Base-by-base conservation (phyloP, 2,797 vertebrate genomes). In the Chelidonichthys spinosus region DNA sequence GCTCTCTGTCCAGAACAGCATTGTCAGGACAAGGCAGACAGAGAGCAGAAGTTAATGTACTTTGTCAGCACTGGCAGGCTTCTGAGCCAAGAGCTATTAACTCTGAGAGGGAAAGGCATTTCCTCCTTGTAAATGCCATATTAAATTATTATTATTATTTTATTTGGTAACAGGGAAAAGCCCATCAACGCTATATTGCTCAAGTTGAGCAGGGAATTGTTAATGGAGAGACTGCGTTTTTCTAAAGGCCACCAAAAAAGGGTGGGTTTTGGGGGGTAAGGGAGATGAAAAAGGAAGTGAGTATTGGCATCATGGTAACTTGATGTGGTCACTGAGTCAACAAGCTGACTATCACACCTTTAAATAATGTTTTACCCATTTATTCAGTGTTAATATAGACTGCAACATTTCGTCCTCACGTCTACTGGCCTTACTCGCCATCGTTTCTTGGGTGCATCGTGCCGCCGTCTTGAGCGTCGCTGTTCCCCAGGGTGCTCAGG, bases 91-190 rank as follows among this genome's bases (percentile, higher is more conserved):
- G 86, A 93, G 90, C 94, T 92, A 94, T 95, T 95, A 95, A 94
- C 91, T 94, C 89, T 93, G 93, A 95, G 93, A 94, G 91, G 93
- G 93, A 94, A 95, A 94, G 93, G 94, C 94, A 95, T 95, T 95
- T 95, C 94, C 95, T 95, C 90, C 94, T 95, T 95, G 94, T 95
- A 95, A 95, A 95, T 95, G 95, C 93, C 95, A 95, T 94, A 93
- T 95, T 94, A 94, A 94, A 95, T 95, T 95, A 95, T 95, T 94
- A 95, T 95, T 94, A 94, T 95, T 94, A 94, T 95, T 95, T 94
- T 93, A 94, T 95, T 95, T 94, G 92, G 92, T 95, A 94, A 94
- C 91, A 91, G 91, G 92, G 94, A 94, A 93, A 94, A 94, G 92
- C 89, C 91, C 92, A 95, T 93, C 90, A 89, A 87, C 86, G 80